Evolutionary conservation across 2,797 vertebrate genomes (phyloP).

Genomic region (Dendrocincla tyrannina): DNA sequence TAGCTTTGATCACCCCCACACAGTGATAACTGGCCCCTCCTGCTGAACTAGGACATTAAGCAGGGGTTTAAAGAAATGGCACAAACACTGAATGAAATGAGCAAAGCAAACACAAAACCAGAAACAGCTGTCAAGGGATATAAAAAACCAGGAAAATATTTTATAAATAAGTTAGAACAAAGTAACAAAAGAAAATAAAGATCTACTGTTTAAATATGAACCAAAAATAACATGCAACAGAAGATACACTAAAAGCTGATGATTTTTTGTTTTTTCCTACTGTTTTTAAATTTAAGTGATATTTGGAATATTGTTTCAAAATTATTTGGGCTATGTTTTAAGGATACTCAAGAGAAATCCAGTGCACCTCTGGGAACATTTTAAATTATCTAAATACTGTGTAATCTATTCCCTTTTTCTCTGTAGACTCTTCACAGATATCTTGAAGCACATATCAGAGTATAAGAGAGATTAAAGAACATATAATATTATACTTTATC

Average conservation of each 20-base stretch:
- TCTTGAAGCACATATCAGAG: not conserved
- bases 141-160: not conserved
- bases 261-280: not conserved
- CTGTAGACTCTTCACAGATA: not conserved
- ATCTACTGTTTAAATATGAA: not conserved
- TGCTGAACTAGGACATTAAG: too few relatives aligned
- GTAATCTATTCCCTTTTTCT: not conserved
- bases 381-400: not conserved
- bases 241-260: not conserved
- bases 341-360: not conserved
- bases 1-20: too few relatives aligned
- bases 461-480: not conserved
- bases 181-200: not conserved
- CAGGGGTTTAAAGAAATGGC: not conserved
- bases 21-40: too few relatives aligned
- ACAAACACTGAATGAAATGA: not conserved
- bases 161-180: not conserved
- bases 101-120: not conserved
- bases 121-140: not conserved
- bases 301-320: not conserved
- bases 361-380: not conserved
- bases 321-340: not conserved
- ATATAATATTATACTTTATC: not conserved
- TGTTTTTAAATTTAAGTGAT: not conserved
- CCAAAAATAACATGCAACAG: not conserved